Conservation (phyloP, 1,140 invertebrate genomes). For the Ooceraea biroi region DNA sequence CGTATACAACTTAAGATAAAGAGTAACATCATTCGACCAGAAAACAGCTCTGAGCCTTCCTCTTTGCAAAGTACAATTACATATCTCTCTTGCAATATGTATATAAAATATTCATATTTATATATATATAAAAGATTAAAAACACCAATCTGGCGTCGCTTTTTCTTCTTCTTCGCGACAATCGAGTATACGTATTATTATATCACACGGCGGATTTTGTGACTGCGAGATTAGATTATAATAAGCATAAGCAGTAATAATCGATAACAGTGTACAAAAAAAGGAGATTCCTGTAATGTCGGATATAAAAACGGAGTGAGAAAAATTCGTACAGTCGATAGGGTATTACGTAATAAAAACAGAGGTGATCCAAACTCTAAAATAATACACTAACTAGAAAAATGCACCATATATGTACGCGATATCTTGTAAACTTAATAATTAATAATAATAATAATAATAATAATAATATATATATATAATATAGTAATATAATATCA, state of each 20-base stretch:
- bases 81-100: constrained; percentile 37
- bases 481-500: constrained; percentile 73
- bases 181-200: constrained; percentile 68
- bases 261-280: constrained; percentile 54
- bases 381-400: constrained; percentile 58
- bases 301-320: constrained; percentile 65
- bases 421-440: constrained; percentile 72
- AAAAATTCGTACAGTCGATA: constrained; percentile 53
- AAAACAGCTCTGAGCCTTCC: constrained; percentile 56
- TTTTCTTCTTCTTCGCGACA: constrained; percentile 31
- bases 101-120: constrained; percentile 69
- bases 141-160: constrained; percentile 67
- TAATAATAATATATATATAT: constrained; percentile 58
- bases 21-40: constrained; percentile 67
- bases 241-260: constrained; percentile 74
- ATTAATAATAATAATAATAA: constrained; percentile 64
- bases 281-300: constrained; percentile 63
- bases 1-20: constrained; percentile 69
- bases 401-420: constrained; percentile 70
- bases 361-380: constrained; percentile 68
- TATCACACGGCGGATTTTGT: constrained; percentile 82
- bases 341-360: constrained; percentile 41
- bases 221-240: constrained; percentile 81
- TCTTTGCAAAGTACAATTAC: constrained; percentile 42
- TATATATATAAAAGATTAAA: constrained; percentile 59